phyloP scores from a whole-genome alignment of 2,888 invertebrate genomes.

The Charanyca ferruginea region DNA sequence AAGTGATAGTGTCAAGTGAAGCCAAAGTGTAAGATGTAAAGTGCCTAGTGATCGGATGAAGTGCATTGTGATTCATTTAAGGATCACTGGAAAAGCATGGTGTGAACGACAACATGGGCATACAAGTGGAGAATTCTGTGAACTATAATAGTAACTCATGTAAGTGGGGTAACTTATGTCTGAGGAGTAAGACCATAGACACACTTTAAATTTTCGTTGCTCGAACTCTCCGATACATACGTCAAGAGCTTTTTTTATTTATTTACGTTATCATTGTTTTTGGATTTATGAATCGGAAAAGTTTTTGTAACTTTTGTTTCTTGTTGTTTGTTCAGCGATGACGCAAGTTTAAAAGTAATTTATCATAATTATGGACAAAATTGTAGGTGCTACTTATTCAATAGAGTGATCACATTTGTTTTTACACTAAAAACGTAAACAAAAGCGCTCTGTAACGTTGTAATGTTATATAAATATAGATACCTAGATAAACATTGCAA shows the following conservation, averaged over 20 bases:
- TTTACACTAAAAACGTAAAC: constrained; percentile 1
- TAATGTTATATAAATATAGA: too few species aligned
- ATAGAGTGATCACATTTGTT: constrained; percentile 1
- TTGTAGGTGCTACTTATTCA: not conserved
- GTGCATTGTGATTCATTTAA: constrained; percentile 52
- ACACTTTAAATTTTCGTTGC: not conserved
- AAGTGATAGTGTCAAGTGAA: constrained; percentile 61
- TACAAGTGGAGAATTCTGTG: constrained; percentile 88
- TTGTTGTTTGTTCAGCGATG: not conserved
- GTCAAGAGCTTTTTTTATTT: not conserved
- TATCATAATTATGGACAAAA: not conserved
- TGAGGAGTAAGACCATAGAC: constrained; percentile 29
- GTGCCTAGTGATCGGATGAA: constrained; percentile 59
- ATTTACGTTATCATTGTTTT: not conserved
- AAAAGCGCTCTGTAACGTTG: not conserved
- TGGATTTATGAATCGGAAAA: not conserved
- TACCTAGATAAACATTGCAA: too few species aligned
- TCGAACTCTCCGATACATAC: not conserved
- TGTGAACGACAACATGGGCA: constrained; percentile 83
- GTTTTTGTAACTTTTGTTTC: not conserved
- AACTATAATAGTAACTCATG: constrained; percentile 87
- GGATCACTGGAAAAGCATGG: constrained; percentile 64
- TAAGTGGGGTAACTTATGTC: constrained; percentile 73
- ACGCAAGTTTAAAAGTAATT: not conserved
- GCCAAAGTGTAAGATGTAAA: constrained; percentile 56